phyloP scores from a whole-genome alignment of 2,888 invertebrate species.

The Quadroppia sp. region DNA sequence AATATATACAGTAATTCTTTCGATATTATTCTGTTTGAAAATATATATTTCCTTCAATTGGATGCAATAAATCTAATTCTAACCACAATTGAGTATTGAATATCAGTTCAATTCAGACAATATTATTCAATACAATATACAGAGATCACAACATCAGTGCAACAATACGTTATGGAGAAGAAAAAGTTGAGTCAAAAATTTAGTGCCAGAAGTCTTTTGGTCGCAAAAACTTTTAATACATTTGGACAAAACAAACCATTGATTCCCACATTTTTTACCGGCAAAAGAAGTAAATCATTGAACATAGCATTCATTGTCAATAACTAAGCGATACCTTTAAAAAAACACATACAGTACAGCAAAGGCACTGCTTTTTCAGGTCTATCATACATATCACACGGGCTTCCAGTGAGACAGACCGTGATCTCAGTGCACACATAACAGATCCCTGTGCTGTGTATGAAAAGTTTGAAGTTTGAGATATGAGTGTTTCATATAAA shows the following conservation, averaged over 20 bases:
- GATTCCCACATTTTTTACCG: slow-evolving; percentile 23
- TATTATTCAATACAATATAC: slow-evolving; percentile 12
- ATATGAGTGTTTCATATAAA: slow-evolving; percentile 21
- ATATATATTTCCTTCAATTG: slow-evolving; percentile 12
- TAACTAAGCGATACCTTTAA: slow-evolving; percentile 13
- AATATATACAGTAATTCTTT: neutral
- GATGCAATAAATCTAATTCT: slow-evolving; percentile 15
- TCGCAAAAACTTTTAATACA: neutral
- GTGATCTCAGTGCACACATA: neutral
- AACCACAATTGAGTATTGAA: slow-evolving; percentile 17
- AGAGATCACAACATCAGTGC: neutral
- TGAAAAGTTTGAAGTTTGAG: slow-evolving; percentile 11
- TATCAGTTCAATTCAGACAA: slow-evolving; percentile 2
- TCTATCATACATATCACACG: slow-evolving; percentile 23
- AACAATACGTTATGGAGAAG: neutral
- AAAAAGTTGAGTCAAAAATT: no score
- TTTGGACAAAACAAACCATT: neutral
- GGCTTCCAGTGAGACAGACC: neutral
- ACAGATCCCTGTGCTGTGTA: neutral
- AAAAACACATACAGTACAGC: neutral
- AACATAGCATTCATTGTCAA: slow-evolving; percentile 21
- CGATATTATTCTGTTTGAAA: slow-evolving; percentile 22
- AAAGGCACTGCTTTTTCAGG: neutral
- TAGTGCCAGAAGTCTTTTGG: no score
- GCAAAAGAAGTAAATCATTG: slow-evolving; percentile 26